phyloP scores from a whole-genome alignment of 2,888 invertebrate genomes.

The Parnassius mnemosyne region DNA sequence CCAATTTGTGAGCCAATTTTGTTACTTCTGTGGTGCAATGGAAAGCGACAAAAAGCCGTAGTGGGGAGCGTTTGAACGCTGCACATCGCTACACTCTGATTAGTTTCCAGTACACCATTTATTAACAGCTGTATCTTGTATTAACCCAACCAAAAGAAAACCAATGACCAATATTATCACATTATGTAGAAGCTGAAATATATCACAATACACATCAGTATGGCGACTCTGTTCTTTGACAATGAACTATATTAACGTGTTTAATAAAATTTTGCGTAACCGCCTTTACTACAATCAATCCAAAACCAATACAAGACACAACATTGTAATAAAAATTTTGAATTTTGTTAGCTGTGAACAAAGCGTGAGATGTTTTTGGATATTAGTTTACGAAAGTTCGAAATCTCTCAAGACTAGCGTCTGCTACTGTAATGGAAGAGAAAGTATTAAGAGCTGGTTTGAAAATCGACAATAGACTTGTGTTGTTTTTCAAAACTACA shows the following conservation, averaged over 20 bases:
- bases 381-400: slow-evolving; percentile 51
- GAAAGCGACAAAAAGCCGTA: slow-evolving; percentile 78
- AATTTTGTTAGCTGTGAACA: slow-evolving; percentile 78
- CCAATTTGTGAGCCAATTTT: slow-evolving; percentile 78
- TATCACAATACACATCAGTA: slow-evolving; percentile 74
- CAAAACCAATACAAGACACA: slow-evolving; percentile 81
- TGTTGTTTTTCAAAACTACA: too few species aligned
- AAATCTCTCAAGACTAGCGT: slow-evolving; percentile 14
- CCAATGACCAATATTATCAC: slow-evolving; percentile 77
- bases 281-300: slow-evolving; percentile 51
- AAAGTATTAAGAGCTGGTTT: slow-evolving; percentile 22
- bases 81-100: slow-evolving; percentile 64
- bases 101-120: slow-evolving; percentile 78
- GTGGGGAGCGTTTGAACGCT: slow-evolving; percentile 59
- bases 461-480: background rate
- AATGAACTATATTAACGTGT: slow-evolving; percentile 16
- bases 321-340: slow-evolving; percentile 69
- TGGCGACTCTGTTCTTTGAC: slow-evolving; percentile 36
- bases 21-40: slow-evolving; percentile 78
- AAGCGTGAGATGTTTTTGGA: slow-evolving; percentile 74
- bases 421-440: slow-evolving; percentile 23
- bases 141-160: slow-evolving; percentile 81
- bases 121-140: slow-evolving; percentile 80
- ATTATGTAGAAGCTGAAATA: slow-evolving; percentile 79
- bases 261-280: slow-evolving; percentile 45